Percentiles rank a stretch among this genome's conserved stretches.
Evolutionary conservation across 2,888 invertebrate species (phyloP).

Genomic region (Polydrusus tereticollis): DNA sequence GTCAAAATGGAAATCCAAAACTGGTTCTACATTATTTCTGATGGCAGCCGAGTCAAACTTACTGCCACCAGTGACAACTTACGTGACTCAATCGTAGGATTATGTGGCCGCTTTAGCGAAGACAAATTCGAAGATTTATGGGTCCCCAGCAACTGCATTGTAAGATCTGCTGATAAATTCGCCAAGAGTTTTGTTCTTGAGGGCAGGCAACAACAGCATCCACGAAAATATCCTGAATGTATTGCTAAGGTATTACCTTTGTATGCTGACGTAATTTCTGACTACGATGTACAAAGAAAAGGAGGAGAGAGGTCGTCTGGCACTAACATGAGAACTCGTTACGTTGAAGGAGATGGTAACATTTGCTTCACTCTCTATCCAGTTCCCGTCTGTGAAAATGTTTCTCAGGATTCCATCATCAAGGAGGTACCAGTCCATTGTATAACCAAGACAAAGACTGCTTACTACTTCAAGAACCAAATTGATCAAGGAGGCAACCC

Average conservation of each 20-base stretch:
- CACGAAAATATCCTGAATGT: slow-evolving; percentile 66
- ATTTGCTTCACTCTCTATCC: slow-evolving; percentile 75
- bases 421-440: slow-evolving; percentile 69
- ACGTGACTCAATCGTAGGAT: slow-evolving; percentile 72
- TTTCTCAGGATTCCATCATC: slow-evolving; percentile 55
- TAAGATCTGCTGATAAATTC: slow-evolving; percentile 65
- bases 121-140: slow-evolving; percentile 73
- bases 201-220: slow-evolving; percentile 34
- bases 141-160: slow-evolving; percentile 71
- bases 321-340: slow-evolving; percentile 69
- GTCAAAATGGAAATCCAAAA: slow-evolving; percentile 70
- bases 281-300: slow-evolving; percentile 39
- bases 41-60: slow-evolving; percentile 71
- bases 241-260: slow-evolving; percentile 54
- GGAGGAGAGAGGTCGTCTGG: not conserved
- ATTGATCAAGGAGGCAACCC: slow-evolving; percentile 69
- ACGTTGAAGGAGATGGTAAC: slow-evolving; percentile 68
- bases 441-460: slow-evolving; percentile 57
- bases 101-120: slow-evolving; percentile 77
- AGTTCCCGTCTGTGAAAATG: slow-evolving; percentile 71
- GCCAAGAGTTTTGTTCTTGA: slow-evolving; percentile 72
- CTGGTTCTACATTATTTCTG: slow-evolving; percentile 70
- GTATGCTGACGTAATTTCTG: slow-evolving; percentile 66
- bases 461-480: slow-evolving; percentile 62
- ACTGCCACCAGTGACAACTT: slow-evolving; percentile 64